Base-by-base conservation (phyloP, 2,797 vertebrate genomes). In the Sebastes matsubarae region DNA sequence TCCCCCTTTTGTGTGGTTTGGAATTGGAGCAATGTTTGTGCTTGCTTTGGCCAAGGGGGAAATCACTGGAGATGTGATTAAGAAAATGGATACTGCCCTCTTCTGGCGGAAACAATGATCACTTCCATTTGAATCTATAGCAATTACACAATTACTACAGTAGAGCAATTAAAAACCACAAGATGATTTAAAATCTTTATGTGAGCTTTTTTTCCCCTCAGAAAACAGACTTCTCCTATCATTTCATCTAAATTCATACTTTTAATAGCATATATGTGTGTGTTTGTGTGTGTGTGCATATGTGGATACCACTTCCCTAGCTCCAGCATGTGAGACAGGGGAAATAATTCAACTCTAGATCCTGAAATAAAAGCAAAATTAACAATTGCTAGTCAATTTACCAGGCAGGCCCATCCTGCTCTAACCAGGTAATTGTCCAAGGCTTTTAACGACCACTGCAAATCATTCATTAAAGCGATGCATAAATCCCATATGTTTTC, bases 21-120 rank as follows among this genome's bases (percentile, higher is more conserved):
- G 90, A 93, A 92, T 87, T 89, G 85, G 86, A 87, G 89, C 87
- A 86, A 89, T 92, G 88, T 93, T 92, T 91, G 87, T 91, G 82
- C 90, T 88, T 79, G 85, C 79, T 85, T 77, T 81, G 73, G 89
- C 85, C 87, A 84, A 83, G 81, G 75, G 84, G 83, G 81, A 77
- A 77, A 83, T 82, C 83, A 81, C 74, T 86, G 36, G 79, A 82
- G 84, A 82, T 83, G 85, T 88, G 89, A 85, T 92, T 94, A 86
- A 89, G 80, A 93, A 91, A 92, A 95, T 92, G 91, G 89, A 92
- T 86, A 94, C 93, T 95, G 95, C 95, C 95, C 94, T 96, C 96
- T 95, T 78, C 93, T 95, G 96, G 95, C n/a, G 42, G 63, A 81
- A 88, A 60, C 25, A 16, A 61, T 66, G 29, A 92, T 84, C 42